Conservation (phyloP, 2,113 vertebrate genomes). For the Cyprinodon variegatus region DNA sequence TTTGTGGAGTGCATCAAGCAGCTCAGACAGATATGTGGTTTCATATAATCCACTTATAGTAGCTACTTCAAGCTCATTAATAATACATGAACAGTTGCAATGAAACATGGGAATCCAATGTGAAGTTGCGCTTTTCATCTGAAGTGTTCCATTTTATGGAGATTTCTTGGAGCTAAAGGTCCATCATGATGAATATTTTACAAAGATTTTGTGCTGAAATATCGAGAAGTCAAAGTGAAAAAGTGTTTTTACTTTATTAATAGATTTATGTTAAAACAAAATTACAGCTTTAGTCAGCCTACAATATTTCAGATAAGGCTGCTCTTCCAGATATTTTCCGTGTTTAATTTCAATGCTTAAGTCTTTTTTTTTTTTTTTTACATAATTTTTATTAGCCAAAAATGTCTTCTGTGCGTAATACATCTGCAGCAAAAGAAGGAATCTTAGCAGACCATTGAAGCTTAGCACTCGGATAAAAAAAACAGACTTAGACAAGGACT, state of each 20-base stretch:
- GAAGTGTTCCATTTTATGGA: constrained; percentile 43
- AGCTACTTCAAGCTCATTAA: constrained; percentile 54
- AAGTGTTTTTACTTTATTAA: background rate
- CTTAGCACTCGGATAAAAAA: too few relatives aligned
- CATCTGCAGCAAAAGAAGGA: background rate
- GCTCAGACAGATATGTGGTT: constrained; percentile 43
- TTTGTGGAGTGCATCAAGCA: constrained; percentile 24
- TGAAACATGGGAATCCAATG: constrained; percentile 42
- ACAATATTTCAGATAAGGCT: background rate
- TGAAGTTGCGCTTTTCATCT: constrained; percentile 37
- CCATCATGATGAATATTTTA: constrained; percentile 40
- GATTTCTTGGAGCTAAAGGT: constrained; percentile 58
- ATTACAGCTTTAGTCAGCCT: background rate
- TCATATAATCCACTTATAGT: constrained; percentile 54
- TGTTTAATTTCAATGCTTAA: background rate
- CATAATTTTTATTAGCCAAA: background rate
- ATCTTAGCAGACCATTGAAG: too few relatives aligned
- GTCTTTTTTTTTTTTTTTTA: background rate
- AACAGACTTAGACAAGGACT: too few relatives aligned
- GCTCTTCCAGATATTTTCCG: background rate
- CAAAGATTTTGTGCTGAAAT: constrained; percentile 16
- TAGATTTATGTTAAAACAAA: background rate
- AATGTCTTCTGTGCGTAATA: background rate
- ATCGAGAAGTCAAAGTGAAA: constrained; percentile 12
- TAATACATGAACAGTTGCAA: constrained; percentile 57